These are phyloP conservation scores for Seladonia tumulorum DNA, from an alignment of 2,888 invertebrate genomes.

Conservation along the genomic window DNA sequence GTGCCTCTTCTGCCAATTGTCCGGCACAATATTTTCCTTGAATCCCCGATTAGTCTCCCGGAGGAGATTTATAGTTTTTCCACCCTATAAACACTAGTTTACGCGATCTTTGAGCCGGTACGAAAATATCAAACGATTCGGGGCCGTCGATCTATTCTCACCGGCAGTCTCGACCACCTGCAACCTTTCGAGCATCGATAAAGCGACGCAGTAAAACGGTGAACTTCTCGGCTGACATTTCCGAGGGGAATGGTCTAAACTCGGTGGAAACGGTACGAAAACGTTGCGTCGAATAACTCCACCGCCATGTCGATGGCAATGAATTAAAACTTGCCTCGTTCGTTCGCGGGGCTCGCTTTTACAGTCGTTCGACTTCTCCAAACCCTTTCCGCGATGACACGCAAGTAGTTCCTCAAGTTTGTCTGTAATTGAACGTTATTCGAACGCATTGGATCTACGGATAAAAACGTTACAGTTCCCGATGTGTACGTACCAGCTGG, in stretches of 20 bases:
- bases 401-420: not conserved
- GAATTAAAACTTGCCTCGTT: constrained; percentile 15
- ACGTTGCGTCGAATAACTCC: not conserved
- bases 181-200: constrained; percentile 38
- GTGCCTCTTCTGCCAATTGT: not conserved
- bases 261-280: not conserved
- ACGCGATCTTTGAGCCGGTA: not conserved
- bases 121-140: constrained; percentile 2
- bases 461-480: constrained; percentile 20
- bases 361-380: not conserved
- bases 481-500: constrained; percentile 28
- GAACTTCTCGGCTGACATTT: constrained; percentile 52
- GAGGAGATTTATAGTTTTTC: not conserved
- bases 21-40: not conserved
- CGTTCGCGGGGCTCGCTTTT: not conserved
- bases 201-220: constrained; percentile 38
- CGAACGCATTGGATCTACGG: not conserved
- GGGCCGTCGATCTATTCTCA: constrained; percentile 11
- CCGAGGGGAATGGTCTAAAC: constrained; percentile 8
- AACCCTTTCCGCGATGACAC: not conserved
- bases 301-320: not conserved
- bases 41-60: not conserved
- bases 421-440: not conserved
- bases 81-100: not conserved
- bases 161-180: not conserved